Percentiles rank a stretch among this genome's conserved stretches.
These are phyloP conservation scores for Hemithea aestivaria DNA, from an alignment of 2,888 invertebrate species.

Conservation along the genomic window DNA sequence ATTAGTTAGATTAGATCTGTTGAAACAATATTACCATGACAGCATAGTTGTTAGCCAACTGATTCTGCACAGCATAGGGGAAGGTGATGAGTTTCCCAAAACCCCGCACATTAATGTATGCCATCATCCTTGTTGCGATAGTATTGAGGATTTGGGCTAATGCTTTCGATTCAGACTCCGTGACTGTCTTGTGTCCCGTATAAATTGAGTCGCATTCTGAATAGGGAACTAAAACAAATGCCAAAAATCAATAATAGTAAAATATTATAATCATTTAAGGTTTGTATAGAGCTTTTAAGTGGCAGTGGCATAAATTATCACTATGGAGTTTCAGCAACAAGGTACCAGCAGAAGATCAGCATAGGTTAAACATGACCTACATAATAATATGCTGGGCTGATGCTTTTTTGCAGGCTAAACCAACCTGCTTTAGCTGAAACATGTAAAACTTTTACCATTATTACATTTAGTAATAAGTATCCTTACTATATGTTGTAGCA, in stretches of 20 bases:
- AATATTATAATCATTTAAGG: conserved; percentile 1
- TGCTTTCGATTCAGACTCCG: conserved; percentile 54
- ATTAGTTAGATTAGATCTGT: no score
- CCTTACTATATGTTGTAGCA: conserved; percentile 22
- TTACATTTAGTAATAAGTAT: no score
- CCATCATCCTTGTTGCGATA: conserved; percentile 48
- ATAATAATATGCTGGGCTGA: no score
- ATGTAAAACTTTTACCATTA: no score
- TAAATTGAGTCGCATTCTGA: conserved; percentile 50
- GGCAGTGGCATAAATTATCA: no score
- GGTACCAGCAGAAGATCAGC: no score
- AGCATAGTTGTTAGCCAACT: conserved; percentile 46
- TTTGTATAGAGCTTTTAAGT: no score
- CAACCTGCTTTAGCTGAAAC: no score
- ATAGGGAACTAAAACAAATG: neutral
- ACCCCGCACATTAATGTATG: conserved; percentile 58
- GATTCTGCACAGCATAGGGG: conserved; percentile 45
- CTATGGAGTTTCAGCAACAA: no score
- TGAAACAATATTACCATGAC: conserved; percentile 62
- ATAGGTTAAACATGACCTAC: no score
- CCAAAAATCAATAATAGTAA: neutral
- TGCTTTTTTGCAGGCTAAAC: no score
- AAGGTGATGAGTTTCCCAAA: conserved; percentile 53
- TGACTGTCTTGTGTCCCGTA: conserved; percentile 45
- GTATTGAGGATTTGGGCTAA: conserved; percentile 47